Conservation (phyloP, 2,113 vertebrate species). For the Sturnira hondurensis region DNA sequence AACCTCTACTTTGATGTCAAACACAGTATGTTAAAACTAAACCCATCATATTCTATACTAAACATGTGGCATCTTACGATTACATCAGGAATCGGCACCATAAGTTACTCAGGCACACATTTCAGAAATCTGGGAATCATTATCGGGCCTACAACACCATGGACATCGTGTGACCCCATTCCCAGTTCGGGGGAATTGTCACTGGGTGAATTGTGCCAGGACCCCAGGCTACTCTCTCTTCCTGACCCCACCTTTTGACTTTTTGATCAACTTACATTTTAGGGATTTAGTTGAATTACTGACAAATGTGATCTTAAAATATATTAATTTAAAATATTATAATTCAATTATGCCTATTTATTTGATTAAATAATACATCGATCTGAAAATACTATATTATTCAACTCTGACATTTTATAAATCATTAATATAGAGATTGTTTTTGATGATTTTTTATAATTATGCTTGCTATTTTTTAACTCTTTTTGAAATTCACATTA, state of each 20-base stretch:
- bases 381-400: not conserved
- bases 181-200: not conserved
- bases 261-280: not conserved
- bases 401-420: not conserved
- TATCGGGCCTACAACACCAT: not conserved
- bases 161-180: not conserved
- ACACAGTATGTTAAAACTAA: not conserved
- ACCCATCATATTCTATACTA: not conserved
- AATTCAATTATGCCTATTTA: not conserved
- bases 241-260: not conserved
- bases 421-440: not conserved
- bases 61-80: not conserved
- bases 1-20: not conserved
- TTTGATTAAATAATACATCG: not conserved
- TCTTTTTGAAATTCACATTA: not conserved
- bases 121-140: not conserved
- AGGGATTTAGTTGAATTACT: not conserved
- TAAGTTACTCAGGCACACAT: not conserved
- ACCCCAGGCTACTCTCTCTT: not conserved
- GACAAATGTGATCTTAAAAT: not conserved
- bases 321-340: not conserved
- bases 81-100: not conserved
- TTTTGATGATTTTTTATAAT: not conserved
- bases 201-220: not conserved
- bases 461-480: not conserved